Evolutionary conservation across 2,888 invertebrate genomes (phyloP).

Genomic region (Charanyca ferruginea): DNA sequence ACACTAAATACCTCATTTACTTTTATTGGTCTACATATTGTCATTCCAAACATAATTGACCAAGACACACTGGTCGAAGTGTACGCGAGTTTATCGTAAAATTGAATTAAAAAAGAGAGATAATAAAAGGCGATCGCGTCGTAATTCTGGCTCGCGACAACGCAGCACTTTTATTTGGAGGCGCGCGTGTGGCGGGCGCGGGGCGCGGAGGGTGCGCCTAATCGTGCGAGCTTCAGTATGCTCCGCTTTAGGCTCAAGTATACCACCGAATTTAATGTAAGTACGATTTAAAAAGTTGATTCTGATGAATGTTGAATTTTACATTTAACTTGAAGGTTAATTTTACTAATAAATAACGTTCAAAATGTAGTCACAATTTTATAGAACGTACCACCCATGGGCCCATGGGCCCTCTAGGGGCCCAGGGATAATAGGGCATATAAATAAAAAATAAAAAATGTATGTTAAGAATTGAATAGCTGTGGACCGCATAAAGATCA

Average conservation of each 20-base stretch:
- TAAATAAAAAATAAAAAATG: too few relatives aligned
- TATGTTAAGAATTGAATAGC: too few relatives aligned
- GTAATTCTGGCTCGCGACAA: conserved; percentile 91
- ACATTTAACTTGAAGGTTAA: too few relatives aligned
- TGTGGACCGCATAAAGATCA: too few relatives aligned
- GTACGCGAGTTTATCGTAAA: conserved; percentile 86
- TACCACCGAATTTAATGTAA: conserved; percentile 8
- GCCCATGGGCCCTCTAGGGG: too few relatives aligned
- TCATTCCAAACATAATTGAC: conserved; percentile 53
- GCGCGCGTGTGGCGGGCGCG: conserved; percentile 83
- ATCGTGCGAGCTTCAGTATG: conserved; percentile 81
- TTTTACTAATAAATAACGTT: too few relatives aligned
- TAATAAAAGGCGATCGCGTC: conserved; percentile 88
- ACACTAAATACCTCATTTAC: conserved; percentile 11
- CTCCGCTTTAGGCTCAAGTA: conserved; percentile 68
- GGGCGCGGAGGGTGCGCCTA: conserved; percentile 73
- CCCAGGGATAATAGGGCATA: too few relatives aligned
- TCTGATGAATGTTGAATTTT: too few relatives aligned
- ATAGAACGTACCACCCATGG: too few relatives aligned
- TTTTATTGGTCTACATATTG: conserved; percentile 20
- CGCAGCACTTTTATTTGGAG: conserved; percentile 88
- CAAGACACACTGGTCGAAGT: conserved; percentile 72
- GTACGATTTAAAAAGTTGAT: background rate
- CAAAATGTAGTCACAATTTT: too few relatives aligned
- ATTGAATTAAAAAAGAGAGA: conserved; percentile 90